phyloP scores from a whole-genome alignment of 2,113 vertebrate genomes.

The Holacanthus passer region DNA sequence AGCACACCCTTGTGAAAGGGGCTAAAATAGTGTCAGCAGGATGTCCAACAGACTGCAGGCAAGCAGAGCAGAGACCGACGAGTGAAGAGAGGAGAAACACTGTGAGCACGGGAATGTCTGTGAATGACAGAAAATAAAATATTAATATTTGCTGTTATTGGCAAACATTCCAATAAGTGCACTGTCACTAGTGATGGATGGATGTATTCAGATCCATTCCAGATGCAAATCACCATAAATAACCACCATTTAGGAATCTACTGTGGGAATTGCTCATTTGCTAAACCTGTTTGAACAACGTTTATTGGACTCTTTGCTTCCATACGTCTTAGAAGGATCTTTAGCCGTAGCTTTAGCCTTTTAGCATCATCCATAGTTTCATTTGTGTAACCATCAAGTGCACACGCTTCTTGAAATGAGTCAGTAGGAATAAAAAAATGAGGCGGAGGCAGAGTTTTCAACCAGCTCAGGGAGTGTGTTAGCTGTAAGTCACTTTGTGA shows the following conservation, averaged over 20 bases:
- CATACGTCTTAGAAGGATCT: not conserved
- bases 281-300: no score
- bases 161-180: not conserved
- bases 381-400: no score
- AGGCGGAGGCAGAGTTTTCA: not conserved
- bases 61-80: conserved; percentile 42
- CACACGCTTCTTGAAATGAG: no score
- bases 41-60: conserved; percentile 87
- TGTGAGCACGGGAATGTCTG: not conserved
- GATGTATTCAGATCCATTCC: not conserved
- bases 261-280: no score
- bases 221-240: not conserved
- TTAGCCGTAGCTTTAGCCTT: not conserved
- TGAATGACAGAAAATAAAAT: not conserved
- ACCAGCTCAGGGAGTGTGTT: not conserved
- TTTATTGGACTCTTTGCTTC: no score
- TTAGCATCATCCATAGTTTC: no score
- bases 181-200: not conserved
- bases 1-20: conserved; percentile 87
- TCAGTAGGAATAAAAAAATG: no score
- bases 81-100: conserved; percentile 56
- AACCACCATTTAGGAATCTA: not conserved
- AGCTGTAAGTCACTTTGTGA: no score
- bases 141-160: not conserved
- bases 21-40: conserved; percentile 86